Evolutionary conservation across 2,113 vertebrate genomes (phyloP).

Genomic region (Pimephales promelas): DNA sequence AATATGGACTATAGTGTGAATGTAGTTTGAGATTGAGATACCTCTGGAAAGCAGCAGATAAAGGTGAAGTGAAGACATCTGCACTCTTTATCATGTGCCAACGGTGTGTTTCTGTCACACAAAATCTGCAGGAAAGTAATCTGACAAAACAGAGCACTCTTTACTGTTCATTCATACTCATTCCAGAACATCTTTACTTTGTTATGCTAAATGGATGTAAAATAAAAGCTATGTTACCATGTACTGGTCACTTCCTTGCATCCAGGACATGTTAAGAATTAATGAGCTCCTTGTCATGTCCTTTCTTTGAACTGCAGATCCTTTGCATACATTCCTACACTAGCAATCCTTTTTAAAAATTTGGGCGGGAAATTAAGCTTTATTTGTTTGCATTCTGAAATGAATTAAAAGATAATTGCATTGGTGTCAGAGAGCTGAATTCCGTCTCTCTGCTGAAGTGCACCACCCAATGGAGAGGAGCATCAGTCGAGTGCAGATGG

Average conservation of each 20-base stretch:
- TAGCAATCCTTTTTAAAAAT: too few species aligned
- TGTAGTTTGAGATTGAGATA: slow-evolving; percentile 30
- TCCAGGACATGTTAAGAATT: slow-evolving; percentile 10
- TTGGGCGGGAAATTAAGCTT: neutral
- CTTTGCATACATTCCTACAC: neutral
- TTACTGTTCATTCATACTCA: neutral
- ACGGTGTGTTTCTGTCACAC: neutral
- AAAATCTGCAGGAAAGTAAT: neutral
- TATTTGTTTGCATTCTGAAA: neutral
- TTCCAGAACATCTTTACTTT: neutral
- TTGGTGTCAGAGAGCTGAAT: neutral
- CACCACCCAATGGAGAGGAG: slow-evolving; percentile 43
- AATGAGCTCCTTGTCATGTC: slow-evolving; percentile 13
- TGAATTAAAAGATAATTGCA: neutral
- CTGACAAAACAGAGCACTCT: neutral
- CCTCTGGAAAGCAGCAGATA: slow-evolving; percentile 40
- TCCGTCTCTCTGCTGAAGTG: slow-evolving; percentile 39
- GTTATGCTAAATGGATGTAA: slow-evolving; percentile 20
- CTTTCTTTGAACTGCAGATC: slow-evolving; percentile 12
- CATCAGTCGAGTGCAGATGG: slow-evolving; percentile 19
- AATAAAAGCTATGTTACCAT: neutral
- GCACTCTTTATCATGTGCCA: slow-evolving; percentile 43
- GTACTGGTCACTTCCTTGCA: neutral
- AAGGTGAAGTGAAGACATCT: slow-evolving; percentile 33
- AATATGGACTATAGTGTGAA: slow-evolving; percentile 34